A percentile compares a stretch with the other conserved stretches of the same genome.
phyloP scores from a whole-genome alignment of 2,888 invertebrate genomes.

The Antheraea assamensis region DNA sequence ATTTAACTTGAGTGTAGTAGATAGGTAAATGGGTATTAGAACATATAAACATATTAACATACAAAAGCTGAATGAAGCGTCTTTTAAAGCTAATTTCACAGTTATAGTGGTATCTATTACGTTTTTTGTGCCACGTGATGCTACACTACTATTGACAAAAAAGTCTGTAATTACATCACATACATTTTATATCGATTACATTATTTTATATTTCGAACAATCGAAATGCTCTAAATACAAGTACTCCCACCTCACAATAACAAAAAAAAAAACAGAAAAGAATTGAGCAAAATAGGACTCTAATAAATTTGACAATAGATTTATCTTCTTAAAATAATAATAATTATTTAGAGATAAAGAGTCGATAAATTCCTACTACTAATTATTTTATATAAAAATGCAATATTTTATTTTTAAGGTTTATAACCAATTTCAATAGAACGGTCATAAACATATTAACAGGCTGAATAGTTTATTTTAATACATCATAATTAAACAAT shows the following conservation, averaged over 20 bases:
- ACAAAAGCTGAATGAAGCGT: not conserved
- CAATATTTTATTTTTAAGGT: not conserved
- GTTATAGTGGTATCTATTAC: not conserved
- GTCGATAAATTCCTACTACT: not conserved
- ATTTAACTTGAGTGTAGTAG: too few relatives aligned
- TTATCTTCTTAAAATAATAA: not conserved
- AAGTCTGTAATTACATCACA: not conserved
- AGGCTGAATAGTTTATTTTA: too few relatives aligned
- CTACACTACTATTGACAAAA: slow-evolving; percentile 1
- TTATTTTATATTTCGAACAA: not conserved
- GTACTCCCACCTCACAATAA: not conserved
- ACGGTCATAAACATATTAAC: too few relatives aligned
- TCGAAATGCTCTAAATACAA: not conserved
- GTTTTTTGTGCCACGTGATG: not conserved
- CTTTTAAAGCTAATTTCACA: not conserved
- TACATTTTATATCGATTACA: not conserved
- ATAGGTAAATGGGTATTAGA: too few relatives aligned
- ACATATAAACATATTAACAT: too few relatives aligned
- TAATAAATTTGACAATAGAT: not conserved
- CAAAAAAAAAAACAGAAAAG: not conserved
- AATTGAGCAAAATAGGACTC: not conserved
- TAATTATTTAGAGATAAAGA: not conserved
- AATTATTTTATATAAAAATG: not conserved
- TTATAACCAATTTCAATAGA: too few relatives aligned
- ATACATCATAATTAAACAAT: too few relatives aligned